Evolutionary conservation across 2,113 vertebrate genomes (phyloP).

Genomic region (Charina bottae): DNA sequence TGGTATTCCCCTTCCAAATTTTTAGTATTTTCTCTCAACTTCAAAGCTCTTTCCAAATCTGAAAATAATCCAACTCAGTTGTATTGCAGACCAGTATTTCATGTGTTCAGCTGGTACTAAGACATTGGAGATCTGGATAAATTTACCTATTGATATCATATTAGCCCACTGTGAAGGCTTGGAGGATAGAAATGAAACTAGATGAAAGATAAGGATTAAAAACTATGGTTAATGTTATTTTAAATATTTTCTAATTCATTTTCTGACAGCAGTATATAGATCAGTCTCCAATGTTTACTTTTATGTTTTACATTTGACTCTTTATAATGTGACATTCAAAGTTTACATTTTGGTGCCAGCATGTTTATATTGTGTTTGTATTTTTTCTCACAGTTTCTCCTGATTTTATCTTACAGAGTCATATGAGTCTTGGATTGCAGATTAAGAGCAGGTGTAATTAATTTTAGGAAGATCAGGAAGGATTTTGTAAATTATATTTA

Average conservation of each 20-base stretch:
- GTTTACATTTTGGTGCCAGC: conserved; percentile 63
- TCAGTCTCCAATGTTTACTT: conserved; percentile 67
- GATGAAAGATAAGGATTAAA: conserved; percentile 41
- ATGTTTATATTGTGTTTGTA: conserved; percentile 50
- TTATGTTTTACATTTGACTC: conserved; percentile 59
- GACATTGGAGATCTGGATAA: not conserved
- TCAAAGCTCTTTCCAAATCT: not conserved
- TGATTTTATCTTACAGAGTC: conserved; percentile 53
- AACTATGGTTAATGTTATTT: conserved; percentile 57
- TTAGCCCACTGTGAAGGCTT: not conserved
- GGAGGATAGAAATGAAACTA: conserved; percentile 3
- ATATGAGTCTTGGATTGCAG: conserved; percentile 51
- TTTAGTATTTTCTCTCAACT: not conserved
- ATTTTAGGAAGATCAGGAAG: conserved; percentile 19
- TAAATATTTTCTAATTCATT: conserved; percentile 60
- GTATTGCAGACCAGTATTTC: conserved; percentile 8
- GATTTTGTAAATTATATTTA: conserved; percentile 25
- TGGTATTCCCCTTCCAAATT: not conserved
- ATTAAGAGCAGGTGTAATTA: conserved; percentile 38
- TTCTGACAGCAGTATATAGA: conserved; percentile 58
- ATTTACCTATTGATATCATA: not conserved
- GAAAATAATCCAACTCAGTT: not conserved
- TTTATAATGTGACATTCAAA: conserved; percentile 50
- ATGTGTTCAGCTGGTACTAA: not conserved
- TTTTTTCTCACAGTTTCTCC: conserved; percentile 64